Evolutionary conservation across 2,888 invertebrate species (phyloP), one percentile per base, ranked within the genome.

Genomic region (Drepana falcataria): DNA sequence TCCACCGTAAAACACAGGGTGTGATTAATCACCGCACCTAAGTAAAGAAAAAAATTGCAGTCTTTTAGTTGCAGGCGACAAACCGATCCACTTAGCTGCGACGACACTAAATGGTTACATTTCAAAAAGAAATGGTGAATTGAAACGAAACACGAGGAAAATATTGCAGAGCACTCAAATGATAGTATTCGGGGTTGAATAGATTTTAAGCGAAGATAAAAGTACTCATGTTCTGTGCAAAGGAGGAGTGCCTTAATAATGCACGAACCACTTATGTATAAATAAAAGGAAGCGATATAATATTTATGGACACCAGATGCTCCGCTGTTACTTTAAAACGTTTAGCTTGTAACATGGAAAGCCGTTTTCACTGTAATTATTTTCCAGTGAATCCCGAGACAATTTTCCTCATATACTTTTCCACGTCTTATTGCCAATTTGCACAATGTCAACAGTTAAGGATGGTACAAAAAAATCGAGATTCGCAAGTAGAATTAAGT

Each of bases 331-430:
- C 66, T 66, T 66, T 66, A 64, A 69, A 57, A 62, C 59, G 60
- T 40, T 68, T 66, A 66, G 62, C 61, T 57, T 53, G 57, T 44
- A 57, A 21, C 51, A 56, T 58, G 57, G 61, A 60, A 68, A 66
- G 66, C 59, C 66, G 64, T 69, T 67, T 64, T 60, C 67, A 48
- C 59, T 59, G 60, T 67, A 66, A 69, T 69, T 69, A 67, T 67
- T 54, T 59, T 51, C 54, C 56, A 53, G 56, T 61, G 59, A 59
- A 60, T 56, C 63, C 55, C 53, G 53, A 51, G 62, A 51, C 49
- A 63, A 63, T 60, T 62, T 66, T 59, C 54, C 58, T 59, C 59
- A 63, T 60, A 61, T 55, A 59, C 54, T 57, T 53, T 21, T 55
- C 44, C 56, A 57, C 35, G 2, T 21, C 40, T 33, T 40, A 49